phyloP scores from a whole-genome alignment of 1,140 invertebrate species.

The Doryteuthis pealeii region DNA sequence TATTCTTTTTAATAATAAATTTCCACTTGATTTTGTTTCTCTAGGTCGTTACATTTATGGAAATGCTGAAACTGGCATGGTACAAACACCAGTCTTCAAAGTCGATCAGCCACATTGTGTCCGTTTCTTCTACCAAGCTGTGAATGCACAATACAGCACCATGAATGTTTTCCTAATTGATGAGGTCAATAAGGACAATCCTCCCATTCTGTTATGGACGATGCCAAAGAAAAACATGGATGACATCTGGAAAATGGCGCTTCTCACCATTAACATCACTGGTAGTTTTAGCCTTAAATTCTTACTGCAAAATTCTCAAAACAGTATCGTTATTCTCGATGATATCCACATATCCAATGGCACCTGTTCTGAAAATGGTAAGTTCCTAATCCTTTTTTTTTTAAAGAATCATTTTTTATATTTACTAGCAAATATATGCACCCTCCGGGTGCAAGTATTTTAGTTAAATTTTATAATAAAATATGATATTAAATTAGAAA shows the following conservation, averaged over 20 bases:
- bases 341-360: constrained; percentile 32
- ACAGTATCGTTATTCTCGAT: constrained; percentile 30
- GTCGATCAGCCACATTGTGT: constrained; percentile 30
- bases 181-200: background rate
- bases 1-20: too few relatives aligned
- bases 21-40: constrained; percentile 15
- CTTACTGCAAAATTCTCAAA: constrained; percentile 12
- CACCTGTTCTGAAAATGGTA: constrained; percentile 33
- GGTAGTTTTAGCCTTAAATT: background rate
- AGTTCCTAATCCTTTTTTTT: constrained; percentile 6
- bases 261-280: background rate
- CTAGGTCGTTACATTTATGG: constrained; percentile 36
- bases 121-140: constrained; percentile 41
- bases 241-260: background rate
- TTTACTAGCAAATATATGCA: too few relatives aligned
- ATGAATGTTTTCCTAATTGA: constrained; percentile 24
- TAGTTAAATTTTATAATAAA: too few relatives aligned
- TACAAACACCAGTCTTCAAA: constrained; percentile 32
- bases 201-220: background rate
- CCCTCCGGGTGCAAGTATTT: too few relatives aligned
- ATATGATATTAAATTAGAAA: too few relatives aligned
- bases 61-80: constrained; percentile 9
- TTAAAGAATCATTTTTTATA: too few relatives aligned
- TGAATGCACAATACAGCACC: constrained; percentile 23
- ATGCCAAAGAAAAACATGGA: background rate